phyloP scores from a whole-genome alignment of 2,113 vertebrate genomes.

The Myiozetetes cayanensis region DNA sequence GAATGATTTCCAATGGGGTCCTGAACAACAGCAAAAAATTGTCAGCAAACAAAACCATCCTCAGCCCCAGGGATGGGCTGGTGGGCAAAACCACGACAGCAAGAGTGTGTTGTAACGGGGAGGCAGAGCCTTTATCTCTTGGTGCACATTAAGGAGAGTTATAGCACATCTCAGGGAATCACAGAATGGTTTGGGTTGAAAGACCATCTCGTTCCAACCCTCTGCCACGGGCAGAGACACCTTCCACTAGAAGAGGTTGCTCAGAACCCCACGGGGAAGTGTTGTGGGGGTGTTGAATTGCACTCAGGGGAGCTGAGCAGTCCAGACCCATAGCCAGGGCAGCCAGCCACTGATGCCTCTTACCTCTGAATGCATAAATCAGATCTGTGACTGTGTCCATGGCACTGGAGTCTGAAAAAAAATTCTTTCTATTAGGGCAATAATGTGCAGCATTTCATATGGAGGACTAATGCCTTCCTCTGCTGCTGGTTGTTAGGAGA shows the following conservation, averaged over 20 bases:
- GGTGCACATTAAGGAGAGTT: not conserved
- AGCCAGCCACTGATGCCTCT: not conserved
- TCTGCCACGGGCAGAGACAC: no score
- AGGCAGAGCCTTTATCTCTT: not conserved
- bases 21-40: no score
- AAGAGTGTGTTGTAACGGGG: rapidly evolving
- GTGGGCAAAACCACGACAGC: no score
- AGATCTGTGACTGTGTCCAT: not conserved
- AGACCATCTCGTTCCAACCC: not conserved
- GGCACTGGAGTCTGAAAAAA: not conserved
- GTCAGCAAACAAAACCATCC: no score
- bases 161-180: not conserved
- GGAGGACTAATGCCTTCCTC: not conserved
- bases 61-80: no score
- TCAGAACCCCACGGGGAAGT: not conserved
- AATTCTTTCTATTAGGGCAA: not conserved
- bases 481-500: not conserved
- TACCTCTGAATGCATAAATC: not conserved
- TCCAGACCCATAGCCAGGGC: not conserved
- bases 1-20: no score
- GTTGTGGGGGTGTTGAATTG: not conserved
- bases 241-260: not conserved
- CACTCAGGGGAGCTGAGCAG: not conserved
- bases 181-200: not conserved
- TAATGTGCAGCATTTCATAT: not conserved